phyloP scores from a whole-genome alignment of 2,797 vertebrate species.

The Tapirus indicus region DNA sequence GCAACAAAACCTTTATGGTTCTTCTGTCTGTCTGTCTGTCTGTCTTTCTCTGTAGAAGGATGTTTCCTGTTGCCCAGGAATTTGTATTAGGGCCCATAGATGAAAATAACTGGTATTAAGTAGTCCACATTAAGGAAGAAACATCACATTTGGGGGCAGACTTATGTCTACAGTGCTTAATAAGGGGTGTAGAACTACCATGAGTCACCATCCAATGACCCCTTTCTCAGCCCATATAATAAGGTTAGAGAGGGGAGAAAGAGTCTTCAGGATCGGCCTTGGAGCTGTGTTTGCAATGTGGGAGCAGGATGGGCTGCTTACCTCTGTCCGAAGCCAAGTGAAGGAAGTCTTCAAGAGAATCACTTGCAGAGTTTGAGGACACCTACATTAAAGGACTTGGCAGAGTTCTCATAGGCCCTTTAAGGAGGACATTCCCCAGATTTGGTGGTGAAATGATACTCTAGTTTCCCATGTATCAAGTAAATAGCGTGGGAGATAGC shows the following conservation, averaged over 20 bases:
- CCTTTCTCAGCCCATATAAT: neutral
- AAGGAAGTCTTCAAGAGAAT: neutral
- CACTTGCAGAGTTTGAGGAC: neutral
- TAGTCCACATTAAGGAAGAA: neutral
- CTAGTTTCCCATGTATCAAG: neutral
- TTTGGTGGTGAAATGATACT: neutral
- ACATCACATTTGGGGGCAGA: neutral
- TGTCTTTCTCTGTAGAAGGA: neutral
- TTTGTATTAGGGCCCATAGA: neutral
- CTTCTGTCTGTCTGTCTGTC: neutral
- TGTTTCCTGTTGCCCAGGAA: neutral
- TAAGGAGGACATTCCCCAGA: neutral
- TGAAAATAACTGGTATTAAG: constrained; percentile 33
- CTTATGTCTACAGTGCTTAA: neutral
- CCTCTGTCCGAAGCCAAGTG: neutral
- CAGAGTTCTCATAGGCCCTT: neutral
- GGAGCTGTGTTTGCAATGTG: neutral
- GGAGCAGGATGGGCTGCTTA: neutral
- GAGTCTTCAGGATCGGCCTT: neutral
- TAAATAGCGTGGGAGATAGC: neutral
- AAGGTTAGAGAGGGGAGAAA: neutral
- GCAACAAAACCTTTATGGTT: neutral
- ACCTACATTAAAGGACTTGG: neutral
- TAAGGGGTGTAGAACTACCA: neutral
- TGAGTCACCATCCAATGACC: neutral